A percentile compares a stretch with the other conserved stretches of the same genome.
phyloP scores from a whole-genome alignment of 2,888 invertebrate genomes.

The Mamestra brassicae region DNA sequence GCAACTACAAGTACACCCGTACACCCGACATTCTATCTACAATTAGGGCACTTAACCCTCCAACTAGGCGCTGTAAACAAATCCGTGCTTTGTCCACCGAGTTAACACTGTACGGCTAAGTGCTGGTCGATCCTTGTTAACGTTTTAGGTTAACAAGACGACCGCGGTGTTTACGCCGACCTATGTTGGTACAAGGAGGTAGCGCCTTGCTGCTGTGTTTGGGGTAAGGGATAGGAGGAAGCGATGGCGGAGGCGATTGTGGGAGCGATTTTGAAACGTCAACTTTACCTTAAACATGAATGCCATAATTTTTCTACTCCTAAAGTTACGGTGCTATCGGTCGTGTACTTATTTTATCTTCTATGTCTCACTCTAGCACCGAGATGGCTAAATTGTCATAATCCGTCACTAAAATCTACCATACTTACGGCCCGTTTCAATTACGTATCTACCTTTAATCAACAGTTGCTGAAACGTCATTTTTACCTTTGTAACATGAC shows the following conservation, averaged over 20 bases:
- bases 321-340: too few species aligned
- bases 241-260: slow-evolving; percentile 12
- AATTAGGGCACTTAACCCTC: slow-evolving; percentile 87
- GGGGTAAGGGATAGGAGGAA: slow-evolving; percentile 44
- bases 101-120: slow-evolving; percentile 85
- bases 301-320: too few species aligned
- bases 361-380: too few species aligned
- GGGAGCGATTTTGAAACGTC: background rate
- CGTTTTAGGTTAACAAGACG: slow-evolving; percentile 88
- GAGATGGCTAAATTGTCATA: too few species aligned
- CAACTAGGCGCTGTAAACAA: slow-evolving; percentile 88
- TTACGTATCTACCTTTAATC: too few species aligned
- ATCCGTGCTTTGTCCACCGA: slow-evolving; percentile 86
- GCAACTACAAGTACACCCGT: slow-evolving; percentile 24
- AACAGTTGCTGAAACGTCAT: too few species aligned
- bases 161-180: slow-evolving; percentile 79
- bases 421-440: too few species aligned
- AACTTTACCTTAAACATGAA: background rate
- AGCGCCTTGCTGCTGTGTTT: slow-evolving; percentile 73
- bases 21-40: slow-evolving; percentile 82
- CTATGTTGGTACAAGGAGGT: slow-evolving; percentile 80
- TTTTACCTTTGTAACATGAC: too few species aligned
- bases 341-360: too few species aligned
- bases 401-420: too few species aligned
- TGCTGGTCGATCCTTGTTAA: slow-evolving; percentile 89